Evolutionary conservation across 2,888 invertebrate genomes (phyloP).

Genomic region (Hydraecia micacea): DNA sequence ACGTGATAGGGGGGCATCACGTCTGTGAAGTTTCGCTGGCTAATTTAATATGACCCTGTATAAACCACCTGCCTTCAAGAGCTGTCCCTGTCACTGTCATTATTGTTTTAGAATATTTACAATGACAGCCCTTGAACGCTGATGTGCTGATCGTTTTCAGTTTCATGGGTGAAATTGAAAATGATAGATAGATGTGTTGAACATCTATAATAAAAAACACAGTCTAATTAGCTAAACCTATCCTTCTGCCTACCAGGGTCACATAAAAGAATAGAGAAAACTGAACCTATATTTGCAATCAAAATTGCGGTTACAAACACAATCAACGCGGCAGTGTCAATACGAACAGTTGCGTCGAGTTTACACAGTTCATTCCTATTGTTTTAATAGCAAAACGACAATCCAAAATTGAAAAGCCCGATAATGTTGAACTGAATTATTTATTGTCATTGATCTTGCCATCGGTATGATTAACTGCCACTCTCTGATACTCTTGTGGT

Average conservation of each 20-base stretch:
- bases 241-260: background rate
- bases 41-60: too few relatives aligned
- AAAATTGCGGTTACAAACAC: constrained; percentile 48
- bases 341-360: constrained; percentile 23
- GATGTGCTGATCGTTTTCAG: too few relatives aligned
- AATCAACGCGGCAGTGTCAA: constrained; percentile 43
- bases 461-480: background rate
- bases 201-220: background rate
- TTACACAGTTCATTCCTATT: constrained; percentile 33
- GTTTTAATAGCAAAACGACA: constrained; percentile 36
- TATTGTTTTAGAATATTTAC: too few relatives aligned
- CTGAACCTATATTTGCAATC: constrained; percentile 38
- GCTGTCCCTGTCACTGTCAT: background rate
- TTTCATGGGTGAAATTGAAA: background rate
- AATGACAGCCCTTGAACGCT: too few relatives aligned
- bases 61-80: background rate
- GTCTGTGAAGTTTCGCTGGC: too few relatives aligned
- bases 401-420: constrained; percentile 19
- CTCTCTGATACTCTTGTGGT: background rate
- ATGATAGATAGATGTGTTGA: background rate
- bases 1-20: too few relatives aligned
- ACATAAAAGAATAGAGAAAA: constrained; percentile 12
- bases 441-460: background rate
- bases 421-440: constrained; percentile 13
- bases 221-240: background rate